A percentile compares a stretch with the other conserved stretches of the same genome.
Conservation (phyloP, 2,888 invertebrate genomes). For the Harpalus rufipes region DNA sequence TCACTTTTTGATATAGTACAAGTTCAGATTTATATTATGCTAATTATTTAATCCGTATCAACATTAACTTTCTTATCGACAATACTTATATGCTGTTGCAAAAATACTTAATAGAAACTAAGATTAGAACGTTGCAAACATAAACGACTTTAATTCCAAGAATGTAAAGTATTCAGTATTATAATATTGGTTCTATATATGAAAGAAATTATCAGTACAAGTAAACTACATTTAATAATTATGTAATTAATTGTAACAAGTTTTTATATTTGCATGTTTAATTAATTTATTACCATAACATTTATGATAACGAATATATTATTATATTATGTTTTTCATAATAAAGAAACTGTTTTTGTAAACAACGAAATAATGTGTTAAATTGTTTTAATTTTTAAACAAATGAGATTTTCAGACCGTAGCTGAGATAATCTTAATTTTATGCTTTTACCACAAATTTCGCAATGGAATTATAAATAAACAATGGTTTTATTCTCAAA, state of each 20-base stretch:
- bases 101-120: not conserved
- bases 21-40: conserved; percentile 2
- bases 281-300: not conserved
- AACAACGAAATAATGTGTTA: not conserved
- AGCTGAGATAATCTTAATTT: conserved; percentile 34
- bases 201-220: not conserved
- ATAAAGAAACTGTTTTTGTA: not conserved
- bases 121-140: not conserved
- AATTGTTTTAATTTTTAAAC: conserved; percentile 17
- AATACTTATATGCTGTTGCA: not conserved
- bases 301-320: no score
- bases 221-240: not conserved
- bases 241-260: conserved; percentile 1
- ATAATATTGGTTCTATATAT: not conserved
- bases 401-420: conserved; percentile 20
- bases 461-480: not conserved
- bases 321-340: no score
- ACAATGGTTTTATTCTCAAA: conserved; percentile 8
- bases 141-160: not conserved
- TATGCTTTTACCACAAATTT: conserved; percentile 8
- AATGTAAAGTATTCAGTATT: not conserved
- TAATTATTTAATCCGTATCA: conserved; percentile 4
- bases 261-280: not conserved
- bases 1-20: not conserved
- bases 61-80: conserved; percentile 2